Conservation (phyloP, 2,113 vertebrate species). For the Morone saxatilis region DNA sequence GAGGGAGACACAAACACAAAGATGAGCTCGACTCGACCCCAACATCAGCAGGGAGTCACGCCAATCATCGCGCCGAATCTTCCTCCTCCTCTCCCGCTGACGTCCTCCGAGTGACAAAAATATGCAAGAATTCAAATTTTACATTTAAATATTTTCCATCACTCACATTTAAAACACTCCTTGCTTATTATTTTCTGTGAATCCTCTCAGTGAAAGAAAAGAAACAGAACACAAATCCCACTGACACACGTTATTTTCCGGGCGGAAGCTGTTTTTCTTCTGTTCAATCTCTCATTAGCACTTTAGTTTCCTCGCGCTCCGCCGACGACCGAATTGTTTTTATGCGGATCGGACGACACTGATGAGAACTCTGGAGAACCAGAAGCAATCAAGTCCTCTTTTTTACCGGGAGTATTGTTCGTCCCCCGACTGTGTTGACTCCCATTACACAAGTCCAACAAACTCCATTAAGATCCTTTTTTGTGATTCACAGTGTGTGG, state of each 20-base stretch:
- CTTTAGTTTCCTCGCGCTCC: slow-evolving; percentile 25
- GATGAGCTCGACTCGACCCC: slow-evolving; percentile 56
- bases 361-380: slow-evolving; percentile 56
- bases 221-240: neutral
- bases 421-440: slow-evolving; percentile 21
- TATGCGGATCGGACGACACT: neutral
- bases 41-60: slow-evolving; percentile 34
- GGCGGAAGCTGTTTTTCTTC: slow-evolving; percentile 3
- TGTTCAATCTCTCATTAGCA: slow-evolving; percentile 46
- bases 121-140: neutral
- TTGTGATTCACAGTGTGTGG: neutral
- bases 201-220: neutral
- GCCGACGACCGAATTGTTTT: neutral
- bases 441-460: slow-evolving; percentile 26
- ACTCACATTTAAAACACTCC: neutral
- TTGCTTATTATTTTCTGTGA: neutral
- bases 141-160: neutral
- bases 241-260: neutral
- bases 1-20: slow-evolving; percentile 58
- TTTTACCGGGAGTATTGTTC: neutral
- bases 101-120: neutral
- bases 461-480: slow-evolving; percentile 32
- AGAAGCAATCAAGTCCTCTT: slow-evolving; percentile 43
- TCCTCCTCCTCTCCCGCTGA: neutral
- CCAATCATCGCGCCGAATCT: slow-evolving; percentile 24